Evolutionary conservation across 2,888 invertebrate genomes (phyloP).

Genomic region (Lasioglossum leucozonium): DNA sequence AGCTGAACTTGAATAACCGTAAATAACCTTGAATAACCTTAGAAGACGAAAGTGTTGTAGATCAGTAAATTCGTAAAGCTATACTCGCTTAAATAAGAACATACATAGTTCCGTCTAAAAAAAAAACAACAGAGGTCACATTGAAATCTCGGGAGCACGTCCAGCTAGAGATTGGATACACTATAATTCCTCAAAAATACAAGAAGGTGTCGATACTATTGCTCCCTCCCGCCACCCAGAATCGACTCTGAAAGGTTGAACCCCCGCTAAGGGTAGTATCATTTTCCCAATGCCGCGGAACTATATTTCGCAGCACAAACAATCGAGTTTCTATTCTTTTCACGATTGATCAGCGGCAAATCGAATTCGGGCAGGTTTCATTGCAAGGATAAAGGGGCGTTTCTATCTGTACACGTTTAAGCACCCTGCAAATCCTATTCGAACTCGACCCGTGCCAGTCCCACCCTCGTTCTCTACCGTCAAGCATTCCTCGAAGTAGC

Average conservation of each 20-base stretch:
- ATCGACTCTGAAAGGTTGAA: background rate
- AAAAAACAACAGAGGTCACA: too few species aligned
- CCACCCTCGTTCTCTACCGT: background rate
- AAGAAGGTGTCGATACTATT: background rate
- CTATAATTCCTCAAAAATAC: background rate
- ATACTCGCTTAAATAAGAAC: too few species aligned
- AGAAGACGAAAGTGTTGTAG: too few species aligned
- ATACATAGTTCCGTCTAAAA: too few species aligned
- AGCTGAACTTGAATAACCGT: too few species aligned
- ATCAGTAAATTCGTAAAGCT: too few species aligned
- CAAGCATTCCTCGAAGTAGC: conserved; percentile 24
- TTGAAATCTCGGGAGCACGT: too few species aligned
- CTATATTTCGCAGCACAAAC: conserved; percentile 36
- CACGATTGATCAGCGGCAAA: conserved; percentile 49
- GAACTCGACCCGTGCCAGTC: conserved; percentile 19
- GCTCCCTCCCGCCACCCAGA: background rate
- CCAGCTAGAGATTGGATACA: too few species aligned
- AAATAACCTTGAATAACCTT: too few species aligned
- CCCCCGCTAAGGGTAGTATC: conserved; percentile 29
- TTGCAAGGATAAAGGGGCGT: conserved; percentile 43
- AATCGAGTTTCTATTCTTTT: conserved; percentile 50
- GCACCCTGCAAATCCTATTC: conserved; percentile 46
- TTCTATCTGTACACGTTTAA: conserved; percentile 31
- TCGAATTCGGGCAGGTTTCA: conserved; percentile 46
- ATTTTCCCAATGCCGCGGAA: conserved; percentile 13